Evolutionary conservation across 2,888 invertebrate species (phyloP), one percentile per base, ranked within the genome.

Genomic region (Scaptomyza cyrtandrae): DNA sequence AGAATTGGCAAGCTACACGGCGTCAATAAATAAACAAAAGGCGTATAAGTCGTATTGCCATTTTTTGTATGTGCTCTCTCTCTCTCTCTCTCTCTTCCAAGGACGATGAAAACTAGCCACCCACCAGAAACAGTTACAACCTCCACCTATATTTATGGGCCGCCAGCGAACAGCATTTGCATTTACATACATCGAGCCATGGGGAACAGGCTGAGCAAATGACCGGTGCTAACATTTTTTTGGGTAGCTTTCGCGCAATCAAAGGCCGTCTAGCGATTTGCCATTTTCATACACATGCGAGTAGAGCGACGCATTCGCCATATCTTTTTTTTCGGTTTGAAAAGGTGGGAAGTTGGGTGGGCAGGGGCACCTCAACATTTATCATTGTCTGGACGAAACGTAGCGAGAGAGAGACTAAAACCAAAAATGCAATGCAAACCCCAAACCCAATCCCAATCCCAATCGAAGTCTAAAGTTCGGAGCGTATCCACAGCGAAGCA

Each of bases 231-330:
- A 66, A 62, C 65, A 63, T 57, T 57, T 39, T 52, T 41, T 41
- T 16, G 27, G 46, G 43, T 33, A 62, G 53, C 35, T 49, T 73
- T 74, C 73, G 77, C 84, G 83, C 84, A 84, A 84, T 84, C 83
- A 83, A 83, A 86, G 77, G 84, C 84, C 84, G 83, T 86, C 86
- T 86, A 83, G 86, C 83, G 86, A 80, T 82, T 82, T 84, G 86
- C 86, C 75, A 78, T 81, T 84, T 84, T 84, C 86, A 82, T 84
- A 86, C 85, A 84, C 83, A 84, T 84, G 80, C 77, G 79, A 80
- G 77, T 78, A 56, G 46, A 62, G 68, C 75, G 52, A 75, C 84
- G 81, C 82, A 67, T 86, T 70, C 61, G 75, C 77, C 74, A 71
- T 86, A 72, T 69, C 43, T 55, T 52, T 31, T 52, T 31, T 11